A percentile compares a stretch with the other conserved stretches of the same genome.
Evolutionary conservation across 2,797 vertebrate genomes (phyloP).

Genomic region (Linurgus olivaceus): DNA sequence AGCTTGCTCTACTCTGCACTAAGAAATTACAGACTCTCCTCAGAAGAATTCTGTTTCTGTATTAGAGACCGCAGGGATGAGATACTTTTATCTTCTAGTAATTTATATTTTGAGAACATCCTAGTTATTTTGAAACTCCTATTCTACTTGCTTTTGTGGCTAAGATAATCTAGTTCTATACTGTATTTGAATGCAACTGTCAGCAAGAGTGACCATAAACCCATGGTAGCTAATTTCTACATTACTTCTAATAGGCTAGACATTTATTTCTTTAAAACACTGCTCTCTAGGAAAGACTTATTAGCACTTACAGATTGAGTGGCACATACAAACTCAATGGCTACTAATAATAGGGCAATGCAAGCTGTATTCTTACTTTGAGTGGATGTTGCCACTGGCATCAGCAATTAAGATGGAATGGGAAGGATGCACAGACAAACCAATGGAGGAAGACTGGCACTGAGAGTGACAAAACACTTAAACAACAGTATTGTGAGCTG

Average conservation of each 20-base stretch:
- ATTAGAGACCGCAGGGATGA: neutral
- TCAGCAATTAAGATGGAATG: slow-evolving; percentile 48
- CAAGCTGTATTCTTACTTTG: slow-evolving; percentile 18
- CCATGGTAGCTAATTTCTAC: slow-evolving; percentile 27
- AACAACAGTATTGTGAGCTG: neutral
- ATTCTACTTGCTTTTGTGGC: neutral
- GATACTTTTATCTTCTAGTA: neutral
- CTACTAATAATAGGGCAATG: slow-evolving; percentile 51
- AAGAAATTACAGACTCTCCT: neutral
- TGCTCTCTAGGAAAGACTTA: slow-evolving; percentile 69
- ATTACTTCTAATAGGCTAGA: slow-evolving; percentile 43
- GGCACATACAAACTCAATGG: slow-evolving; percentile 42
- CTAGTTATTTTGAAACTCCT: neutral
- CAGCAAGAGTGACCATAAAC: slow-evolving; percentile 38
- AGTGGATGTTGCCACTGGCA: slow-evolving; percentile 35
- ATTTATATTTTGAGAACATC: neutral
- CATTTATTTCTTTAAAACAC: slow-evolving; percentile 61
- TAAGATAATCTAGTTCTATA: slow-evolving; percentile 2
- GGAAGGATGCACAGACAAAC: slow-evolving; percentile 31
- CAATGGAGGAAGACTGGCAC: slow-evolving; percentile 18
- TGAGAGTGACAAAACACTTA: slow-evolving; percentile 10
- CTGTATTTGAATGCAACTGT: neutral
- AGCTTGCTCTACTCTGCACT: neutral
- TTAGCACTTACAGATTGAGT: slow-evolving; percentile 62
- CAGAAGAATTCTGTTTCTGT: neutral